Conservation (phyloP, 2,888 invertebrate species). For the Phyllotreta striolata region DNA sequence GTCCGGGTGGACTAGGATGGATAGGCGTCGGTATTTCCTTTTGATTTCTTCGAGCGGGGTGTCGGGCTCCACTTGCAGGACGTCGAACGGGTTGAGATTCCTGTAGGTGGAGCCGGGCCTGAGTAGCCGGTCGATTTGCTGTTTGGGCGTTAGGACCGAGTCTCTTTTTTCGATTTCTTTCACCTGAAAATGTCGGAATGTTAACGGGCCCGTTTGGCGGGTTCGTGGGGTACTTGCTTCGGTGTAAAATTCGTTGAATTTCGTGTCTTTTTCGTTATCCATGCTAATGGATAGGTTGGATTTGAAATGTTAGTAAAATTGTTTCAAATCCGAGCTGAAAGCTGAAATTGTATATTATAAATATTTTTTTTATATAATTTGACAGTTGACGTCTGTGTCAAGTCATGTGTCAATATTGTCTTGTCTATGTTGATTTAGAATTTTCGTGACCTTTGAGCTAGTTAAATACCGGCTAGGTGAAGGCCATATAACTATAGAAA, state of each 20-base stretch:
- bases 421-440: too few species aligned
- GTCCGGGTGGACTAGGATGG: conserved; percentile 98
- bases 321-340: too few species aligned
- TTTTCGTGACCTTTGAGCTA: too few species aligned
- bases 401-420: too few species aligned
- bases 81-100: conserved; percentile 97
- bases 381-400: too few species aligned
- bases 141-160: conserved; percentile 93
- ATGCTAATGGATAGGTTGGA: conserved; percentile 23
- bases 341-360: too few species aligned
- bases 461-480: too few species aligned
- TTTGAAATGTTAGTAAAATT: too few species aligned
- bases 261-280: conserved; percentile 68
- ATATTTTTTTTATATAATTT: too few species aligned
- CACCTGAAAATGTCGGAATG: conserved; percentile 69
- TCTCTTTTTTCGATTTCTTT: conserved; percentile 99
- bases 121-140: conserved; percentile 95
- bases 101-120: conserved; percentile 98
- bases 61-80: conserved; percentile 90
- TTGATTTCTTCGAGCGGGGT: conserved; percentile 90
- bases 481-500: too few species aligned
- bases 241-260: conserved; percentile 82
- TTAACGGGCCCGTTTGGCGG: background rate
- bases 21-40: conserved; percentile 91
- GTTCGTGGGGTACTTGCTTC: conserved; percentile 72